Conservation (phyloP, 2,113 vertebrate genomes). For the Semnornis frantzii region DNA sequence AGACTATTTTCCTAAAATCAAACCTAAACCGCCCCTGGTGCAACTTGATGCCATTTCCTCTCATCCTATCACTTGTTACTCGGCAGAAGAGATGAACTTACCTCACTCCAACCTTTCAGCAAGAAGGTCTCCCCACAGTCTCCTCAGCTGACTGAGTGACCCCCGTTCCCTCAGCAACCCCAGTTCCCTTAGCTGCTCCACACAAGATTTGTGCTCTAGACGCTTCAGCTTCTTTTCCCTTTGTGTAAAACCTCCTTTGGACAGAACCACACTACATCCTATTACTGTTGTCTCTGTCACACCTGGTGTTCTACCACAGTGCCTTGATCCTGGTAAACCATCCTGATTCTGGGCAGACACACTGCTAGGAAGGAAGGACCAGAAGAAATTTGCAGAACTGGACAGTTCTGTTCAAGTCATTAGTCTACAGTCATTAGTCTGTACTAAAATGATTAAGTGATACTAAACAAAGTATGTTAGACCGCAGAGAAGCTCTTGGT, state of each 20-base stretch:
- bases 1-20: too few species aligned
- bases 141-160: too few species aligned
- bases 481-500: background rate
- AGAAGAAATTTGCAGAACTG: background rate
- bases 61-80: too few species aligned
- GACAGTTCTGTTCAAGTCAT: background rate
- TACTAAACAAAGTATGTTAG: background rate
- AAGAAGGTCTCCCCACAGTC: too few species aligned
- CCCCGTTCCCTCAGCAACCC: too few species aligned
- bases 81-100: too few species aligned
- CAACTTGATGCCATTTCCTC: too few species aligned
- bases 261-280: background rate
- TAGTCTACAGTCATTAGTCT: background rate
- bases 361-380: background rate
- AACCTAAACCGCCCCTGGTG: too few species aligned
- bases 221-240: too few species aligned
- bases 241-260: background rate
- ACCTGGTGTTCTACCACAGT: background rate
- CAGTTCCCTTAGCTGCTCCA: too few species aligned
- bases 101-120: too few species aligned
- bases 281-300: background rate
- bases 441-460: background rate
- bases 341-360: background rate
- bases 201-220: too few species aligned
- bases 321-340: background rate